Evolutionary conservation across 2,888 invertebrate genomes (phyloP).

Genomic region (Pyrocoelia pectoralis): DNA sequence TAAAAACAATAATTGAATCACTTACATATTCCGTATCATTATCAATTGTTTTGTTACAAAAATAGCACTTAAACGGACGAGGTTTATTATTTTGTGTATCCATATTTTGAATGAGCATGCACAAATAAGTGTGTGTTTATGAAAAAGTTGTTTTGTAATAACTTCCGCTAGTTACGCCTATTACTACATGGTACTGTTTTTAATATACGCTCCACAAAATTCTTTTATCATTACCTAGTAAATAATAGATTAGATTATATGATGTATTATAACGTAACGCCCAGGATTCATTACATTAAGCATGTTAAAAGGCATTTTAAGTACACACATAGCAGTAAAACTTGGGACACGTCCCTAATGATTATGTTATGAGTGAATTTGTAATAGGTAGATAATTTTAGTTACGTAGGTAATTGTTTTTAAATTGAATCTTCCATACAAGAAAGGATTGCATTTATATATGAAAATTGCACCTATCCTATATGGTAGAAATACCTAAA

Average conservation of each 20-base stretch:
- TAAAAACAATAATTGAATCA: conserved; percentile 11
- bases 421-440: no score
- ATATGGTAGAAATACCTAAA: no score
- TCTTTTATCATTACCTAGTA: conserved; percentile 8
- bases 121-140: no score
- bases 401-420: no score
- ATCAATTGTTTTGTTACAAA: conserved; percentile 72
- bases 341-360: no score
- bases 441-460: no score
- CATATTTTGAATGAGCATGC: background rate
- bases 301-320: no score
- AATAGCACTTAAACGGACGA: conserved; percentile 65
- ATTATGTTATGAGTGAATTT: no score
- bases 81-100: background rate
- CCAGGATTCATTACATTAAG: background rate
- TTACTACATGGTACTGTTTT: background rate
- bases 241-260: conserved; percentile 13
- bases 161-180: conserved; percentile 4
- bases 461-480: no score
- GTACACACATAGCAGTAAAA: no score
- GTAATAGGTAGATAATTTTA: no score
- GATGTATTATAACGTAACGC: background rate
- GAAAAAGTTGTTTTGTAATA: background rate
- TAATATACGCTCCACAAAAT: background rate
- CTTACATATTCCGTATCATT: conserved; percentile 71